These are phyloP conservation scores for Coreoperca whiteheadi DNA, from an alignment of 2,113 vertebrate species.

Conservation along the genomic window DNA sequence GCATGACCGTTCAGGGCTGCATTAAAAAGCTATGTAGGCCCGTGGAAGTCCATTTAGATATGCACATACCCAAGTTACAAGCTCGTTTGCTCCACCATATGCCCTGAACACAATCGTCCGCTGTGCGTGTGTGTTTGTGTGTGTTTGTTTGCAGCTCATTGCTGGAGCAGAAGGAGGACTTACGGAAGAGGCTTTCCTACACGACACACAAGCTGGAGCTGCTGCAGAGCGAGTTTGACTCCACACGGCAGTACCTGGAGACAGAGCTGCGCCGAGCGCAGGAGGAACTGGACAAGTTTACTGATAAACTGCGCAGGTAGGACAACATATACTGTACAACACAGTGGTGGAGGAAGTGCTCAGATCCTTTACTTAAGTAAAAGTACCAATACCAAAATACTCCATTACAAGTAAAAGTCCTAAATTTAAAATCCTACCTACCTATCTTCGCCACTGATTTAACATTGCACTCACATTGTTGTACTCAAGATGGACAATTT, in stretches of 20 bases:
- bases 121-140: slow-evolving; percentile 49
- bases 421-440: background rate
- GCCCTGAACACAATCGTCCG: slow-evolving; percentile 37
- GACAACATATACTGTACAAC: background rate
- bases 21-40: slow-evolving; percentile 48
- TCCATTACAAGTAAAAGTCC: background rate
- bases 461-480: background rate
- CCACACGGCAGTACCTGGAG: slow-evolving; percentile 95
- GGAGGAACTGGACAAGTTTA: slow-evolving; percentile 97
- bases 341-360: background rate
- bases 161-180: slow-evolving; percentile 96
- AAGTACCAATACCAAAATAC: background rate
- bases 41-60: slow-evolving; percentile 30
- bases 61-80: slow-evolving; percentile 26
- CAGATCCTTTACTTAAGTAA: background rate
- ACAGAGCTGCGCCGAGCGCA: slow-evolving; percentile 94
- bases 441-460: background rate
- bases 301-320: slow-evolving; percentile 96
- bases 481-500: background rate
- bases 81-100: slow-evolving; percentile 25
- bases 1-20: slow-evolving; percentile 54
- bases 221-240: slow-evolving; percentile 95
- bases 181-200: slow-evolving; percentile 90
- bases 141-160: slow-evolving; percentile 84
- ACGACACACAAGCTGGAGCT: slow-evolving; percentile 95